Evolutionary conservation across 2,888 invertebrate species (phyloP).

Genomic region (Chrysolina haemoptera): DNA sequence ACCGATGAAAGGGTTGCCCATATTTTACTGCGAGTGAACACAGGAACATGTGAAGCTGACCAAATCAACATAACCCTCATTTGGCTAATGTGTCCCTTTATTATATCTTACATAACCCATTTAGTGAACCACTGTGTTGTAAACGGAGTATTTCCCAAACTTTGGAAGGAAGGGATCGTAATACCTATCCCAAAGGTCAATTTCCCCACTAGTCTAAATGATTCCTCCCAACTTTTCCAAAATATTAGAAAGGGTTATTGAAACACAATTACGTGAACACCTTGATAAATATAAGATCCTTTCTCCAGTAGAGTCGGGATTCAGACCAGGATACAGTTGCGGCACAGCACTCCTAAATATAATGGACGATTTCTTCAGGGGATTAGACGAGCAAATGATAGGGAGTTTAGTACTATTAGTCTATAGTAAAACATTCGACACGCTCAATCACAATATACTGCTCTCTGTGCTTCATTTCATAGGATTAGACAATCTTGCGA

Average conservation of each 20-base stretch:
- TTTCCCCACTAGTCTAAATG: too few relatives aligned
- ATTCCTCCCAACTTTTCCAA: not conserved
- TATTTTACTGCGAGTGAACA: not conserved
- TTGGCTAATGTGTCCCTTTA: too few relatives aligned
- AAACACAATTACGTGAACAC: too few relatives aligned
- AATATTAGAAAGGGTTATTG: not conserved
- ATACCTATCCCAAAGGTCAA: too few relatives aligned
- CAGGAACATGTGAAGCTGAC: not conserved
- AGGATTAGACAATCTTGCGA: not conserved
- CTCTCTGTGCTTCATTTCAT: conserved; percentile 4
- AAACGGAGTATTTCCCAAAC: not conserved
- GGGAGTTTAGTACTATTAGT: not conserved
- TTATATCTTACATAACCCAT: too few relatives aligned
- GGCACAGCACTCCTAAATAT: too few relatives aligned
- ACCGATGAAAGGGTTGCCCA: not conserved
- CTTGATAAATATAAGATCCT: too few relatives aligned
- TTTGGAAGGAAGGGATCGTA: not conserved
- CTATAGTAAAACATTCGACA: too few relatives aligned
- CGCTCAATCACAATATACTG: not conserved
- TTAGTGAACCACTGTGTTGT: not conserved
- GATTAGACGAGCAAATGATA: not conserved
- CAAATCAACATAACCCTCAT: too few relatives aligned
- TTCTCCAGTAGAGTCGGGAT: too few relatives aligned
- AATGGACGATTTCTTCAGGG: too few relatives aligned
- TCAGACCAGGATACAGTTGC: too few relatives aligned